Percentiles rank a stretch among this genome's conserved stretches.
Conservation (phyloP, 2,113 vertebrate genomes). For the Apistogramma diplotaenia region DNA sequence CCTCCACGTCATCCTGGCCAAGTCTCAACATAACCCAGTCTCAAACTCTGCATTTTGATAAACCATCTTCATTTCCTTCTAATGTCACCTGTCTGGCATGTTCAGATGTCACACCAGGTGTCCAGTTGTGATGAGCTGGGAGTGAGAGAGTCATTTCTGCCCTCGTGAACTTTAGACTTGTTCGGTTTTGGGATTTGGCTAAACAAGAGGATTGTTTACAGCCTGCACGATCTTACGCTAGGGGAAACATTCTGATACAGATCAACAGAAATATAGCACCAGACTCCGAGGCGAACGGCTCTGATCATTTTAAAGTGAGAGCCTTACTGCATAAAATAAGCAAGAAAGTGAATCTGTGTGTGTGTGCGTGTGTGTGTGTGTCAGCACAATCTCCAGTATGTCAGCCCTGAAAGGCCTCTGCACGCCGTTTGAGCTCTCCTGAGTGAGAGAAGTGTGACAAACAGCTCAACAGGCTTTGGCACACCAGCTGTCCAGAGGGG, state of each 20-base stretch:
- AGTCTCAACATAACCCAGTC: no score
- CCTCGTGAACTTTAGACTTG: neutral
- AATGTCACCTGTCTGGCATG: no score
- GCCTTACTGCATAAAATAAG: neutral
- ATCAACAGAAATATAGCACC: neutral
- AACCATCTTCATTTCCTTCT: no score
- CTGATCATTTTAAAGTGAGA: neutral
- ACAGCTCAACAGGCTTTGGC: conserved; percentile 73
- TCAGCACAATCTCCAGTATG: conserved; percentile 24
- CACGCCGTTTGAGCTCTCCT: conserved; percentile 57
- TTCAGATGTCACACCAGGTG: no score
- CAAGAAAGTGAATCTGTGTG: neutral
- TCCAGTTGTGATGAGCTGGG: no score
- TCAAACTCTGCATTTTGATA: no score
- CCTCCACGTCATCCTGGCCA: no score
- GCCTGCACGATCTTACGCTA: neutral
- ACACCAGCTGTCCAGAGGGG: conserved; percentile 66
- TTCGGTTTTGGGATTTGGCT: neutral
- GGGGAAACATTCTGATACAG: neutral
- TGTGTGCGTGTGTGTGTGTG: conserved; percentile 1
- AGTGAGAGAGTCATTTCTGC: neutral
- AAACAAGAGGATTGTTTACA: neutral
- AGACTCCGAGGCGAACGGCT: neutral
- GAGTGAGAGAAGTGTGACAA: conserved; percentile 70
- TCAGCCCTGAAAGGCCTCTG: conserved; percentile 53